These are phyloP conservation scores for Hystrix cristata DNA, from an alignment of 2,113 vertebrate species.

Conservation along the genomic window DNA sequence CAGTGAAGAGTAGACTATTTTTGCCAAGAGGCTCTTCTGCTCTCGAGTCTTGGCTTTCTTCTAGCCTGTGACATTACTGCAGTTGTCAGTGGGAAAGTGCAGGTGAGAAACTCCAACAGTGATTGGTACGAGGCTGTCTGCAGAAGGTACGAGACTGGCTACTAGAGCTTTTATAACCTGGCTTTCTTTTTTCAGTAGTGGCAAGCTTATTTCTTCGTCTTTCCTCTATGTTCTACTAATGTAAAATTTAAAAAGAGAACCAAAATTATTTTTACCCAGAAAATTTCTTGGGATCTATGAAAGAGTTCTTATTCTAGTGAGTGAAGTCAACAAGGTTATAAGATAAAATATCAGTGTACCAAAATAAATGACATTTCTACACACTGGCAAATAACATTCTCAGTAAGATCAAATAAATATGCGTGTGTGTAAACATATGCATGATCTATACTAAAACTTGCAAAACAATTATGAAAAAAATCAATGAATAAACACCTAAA, in stretches of 20 bases:
- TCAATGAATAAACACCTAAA: background rate
- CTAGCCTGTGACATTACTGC: background rate
- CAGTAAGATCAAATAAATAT: background rate
- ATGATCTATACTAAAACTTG: background rate
- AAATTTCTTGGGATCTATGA: background rate
- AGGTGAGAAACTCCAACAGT: background rate
- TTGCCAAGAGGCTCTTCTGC: background rate
- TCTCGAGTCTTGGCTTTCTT: background rate
- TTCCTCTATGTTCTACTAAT: background rate
- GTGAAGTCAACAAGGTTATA: background rate
- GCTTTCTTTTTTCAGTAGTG: slow-evolving; percentile 40
- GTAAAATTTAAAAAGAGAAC: slow-evolving; percentile 40
- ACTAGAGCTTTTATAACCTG: slow-evolving; percentile 75
- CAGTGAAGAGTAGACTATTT: slow-evolving; percentile 50
- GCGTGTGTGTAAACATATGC: background rate
- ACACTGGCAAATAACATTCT: background rate
- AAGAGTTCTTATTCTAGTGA: background rate
- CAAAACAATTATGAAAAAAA: background rate
- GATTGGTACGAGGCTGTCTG: background rate
- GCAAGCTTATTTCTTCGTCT: slow-evolving; percentile 52
- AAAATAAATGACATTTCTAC: background rate
- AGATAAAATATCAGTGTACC: background rate
- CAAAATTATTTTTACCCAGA: background rate
- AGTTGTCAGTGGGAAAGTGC: background rate
- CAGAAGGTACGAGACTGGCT: slow-evolving; percentile 45